Base-by-base conservation (phyloP, 1,140 invertebrate species). In the Caenorhabditis remanei region DNA sequence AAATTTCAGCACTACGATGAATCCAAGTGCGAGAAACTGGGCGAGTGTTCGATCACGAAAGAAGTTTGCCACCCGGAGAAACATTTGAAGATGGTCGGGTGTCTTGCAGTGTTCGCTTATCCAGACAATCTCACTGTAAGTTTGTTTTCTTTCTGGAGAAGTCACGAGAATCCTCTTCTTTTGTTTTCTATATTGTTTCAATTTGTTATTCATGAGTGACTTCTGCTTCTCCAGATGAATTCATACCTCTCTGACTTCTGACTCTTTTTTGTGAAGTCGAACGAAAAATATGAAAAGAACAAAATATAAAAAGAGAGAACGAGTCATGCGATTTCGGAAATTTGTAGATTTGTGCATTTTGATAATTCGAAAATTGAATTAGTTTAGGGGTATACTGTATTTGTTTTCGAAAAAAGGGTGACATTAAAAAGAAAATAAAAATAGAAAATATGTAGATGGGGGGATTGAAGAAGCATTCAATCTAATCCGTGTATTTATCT, bases 151-250 rank as follows among this genome's bases (percentile, higher is more conserved):
- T 53, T 53, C 50, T 8, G 32, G 32, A 32, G 32, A 32, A 53
- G 11, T 53, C 50, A 53, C 5, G 5, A 53, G 50, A 14, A 53
- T 53, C 13, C 50, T 14, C 41, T 9, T 5, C 7, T 43, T n/a
- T 46, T 46, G 8, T 65, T 65, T 46, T 21, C 7, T 71, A 46
- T 79, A 79, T 79, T 79, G 46, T 50, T 79, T 71, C 43, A 32
- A 71, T 71, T 50, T 79, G 43, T 21, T 79, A 48, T 79, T 50
- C 43, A 79, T 79, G 71, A 50, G 8, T 65, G 61, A 41, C 21
- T 16, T 43, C 41, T 41, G 13, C 40, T 19, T 43, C 24, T 40
- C 19, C 14, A 71, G 7, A 13, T 11, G 65, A 43, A 46, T 40
- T 14, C 16, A 32, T 43, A 16, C 19, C 11, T 19, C 19, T 71